Evolutionary conservation across 2,113 vertebrate genomes (phyloP).

Genomic region (Megaceryle torquata): DNA sequence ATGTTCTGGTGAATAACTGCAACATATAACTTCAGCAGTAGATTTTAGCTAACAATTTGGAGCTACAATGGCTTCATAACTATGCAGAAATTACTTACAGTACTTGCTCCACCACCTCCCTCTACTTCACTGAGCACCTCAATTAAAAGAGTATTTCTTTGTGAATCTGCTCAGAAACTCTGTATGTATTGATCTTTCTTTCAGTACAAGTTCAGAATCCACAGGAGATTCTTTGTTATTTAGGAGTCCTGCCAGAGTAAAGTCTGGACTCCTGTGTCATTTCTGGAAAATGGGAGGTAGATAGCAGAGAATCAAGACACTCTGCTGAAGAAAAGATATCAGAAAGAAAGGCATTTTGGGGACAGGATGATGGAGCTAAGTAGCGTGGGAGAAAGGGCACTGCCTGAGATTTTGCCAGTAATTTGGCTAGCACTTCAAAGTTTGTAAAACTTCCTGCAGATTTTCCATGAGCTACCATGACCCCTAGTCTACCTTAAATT

Average conservation of each 20-base stretch:
- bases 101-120: neutral
- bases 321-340: neutral
- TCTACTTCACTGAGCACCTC: neutral
- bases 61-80: neutral
- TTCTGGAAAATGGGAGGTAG: neutral
- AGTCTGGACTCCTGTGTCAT: neutral
- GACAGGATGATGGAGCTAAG: neutral
- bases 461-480: neutral
- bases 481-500: neutral
- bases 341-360: slow-evolving; percentile 6
- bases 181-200: neutral
- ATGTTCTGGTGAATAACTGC: neutral
- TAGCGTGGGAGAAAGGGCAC: neutral
- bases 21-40: neutral
- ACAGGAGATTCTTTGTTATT: slow-evolving; percentile 8
- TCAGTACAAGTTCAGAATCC: neutral
- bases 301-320: neutral
- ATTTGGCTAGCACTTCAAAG: slow-evolving; percentile 31
- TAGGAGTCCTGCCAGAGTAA: neutral
- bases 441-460: neutral
- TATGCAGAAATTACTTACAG: neutral
- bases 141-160: neutral
- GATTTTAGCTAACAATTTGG: neutral
- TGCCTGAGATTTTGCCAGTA: neutral
- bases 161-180: neutral